Evolutionary conservation across 2,113 vertebrate genomes (phyloP).

Genomic region (Sprattus sprattus): DNA sequence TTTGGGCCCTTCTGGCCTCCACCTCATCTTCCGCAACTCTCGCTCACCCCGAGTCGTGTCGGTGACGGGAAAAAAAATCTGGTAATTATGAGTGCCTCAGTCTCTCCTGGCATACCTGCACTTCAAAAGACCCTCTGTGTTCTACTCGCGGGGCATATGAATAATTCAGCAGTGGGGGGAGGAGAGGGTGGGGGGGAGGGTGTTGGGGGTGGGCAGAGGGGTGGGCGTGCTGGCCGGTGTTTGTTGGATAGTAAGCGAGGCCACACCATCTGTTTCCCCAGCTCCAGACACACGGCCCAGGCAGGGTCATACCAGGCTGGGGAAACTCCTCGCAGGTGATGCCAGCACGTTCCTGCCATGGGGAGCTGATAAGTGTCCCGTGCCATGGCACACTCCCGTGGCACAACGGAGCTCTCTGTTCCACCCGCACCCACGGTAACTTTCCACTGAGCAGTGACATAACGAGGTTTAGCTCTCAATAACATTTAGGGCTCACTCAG

Average conservation of each 20-base stretch:
- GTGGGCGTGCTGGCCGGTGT: constrained; percentile 48
- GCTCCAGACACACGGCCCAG: constrained; percentile 31
- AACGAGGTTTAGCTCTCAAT: background rate
- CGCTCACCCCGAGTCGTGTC: constrained; percentile 38
- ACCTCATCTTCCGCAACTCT: constrained; percentile 31
- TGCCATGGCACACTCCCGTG: constrained; percentile 54
- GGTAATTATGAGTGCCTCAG: constrained; percentile 64
- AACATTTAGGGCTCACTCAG: background rate
- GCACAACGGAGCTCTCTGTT: constrained; percentile 67
- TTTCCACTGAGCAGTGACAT: constrained; percentile 51
- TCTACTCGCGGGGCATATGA: constrained; percentile 63
- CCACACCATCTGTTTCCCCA: constrained; percentile 74
- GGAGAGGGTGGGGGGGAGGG: constrained; percentile 25
- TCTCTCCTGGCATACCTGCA: constrained; percentile 64
- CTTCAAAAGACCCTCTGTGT: constrained; percentile 68
- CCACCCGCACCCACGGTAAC: constrained; percentile 47
- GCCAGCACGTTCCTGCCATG: constrained; percentile 58
- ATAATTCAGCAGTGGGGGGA: constrained; percentile 67
- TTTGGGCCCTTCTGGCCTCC: constrained; percentile 43
- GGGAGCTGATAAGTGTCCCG: constrained; percentile 59
- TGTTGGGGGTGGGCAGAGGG: constrained; percentile 32
- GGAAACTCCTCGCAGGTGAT: constrained; percentile 64
- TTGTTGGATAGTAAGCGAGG: constrained; percentile 65
- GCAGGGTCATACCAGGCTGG: constrained; percentile 49
- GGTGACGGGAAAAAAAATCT: constrained; percentile 15